These are phyloP conservation scores for Acronicta psi DNA, from an alignment of 2,888 invertebrate genomes.

Conservation along the genomic window DNA sequence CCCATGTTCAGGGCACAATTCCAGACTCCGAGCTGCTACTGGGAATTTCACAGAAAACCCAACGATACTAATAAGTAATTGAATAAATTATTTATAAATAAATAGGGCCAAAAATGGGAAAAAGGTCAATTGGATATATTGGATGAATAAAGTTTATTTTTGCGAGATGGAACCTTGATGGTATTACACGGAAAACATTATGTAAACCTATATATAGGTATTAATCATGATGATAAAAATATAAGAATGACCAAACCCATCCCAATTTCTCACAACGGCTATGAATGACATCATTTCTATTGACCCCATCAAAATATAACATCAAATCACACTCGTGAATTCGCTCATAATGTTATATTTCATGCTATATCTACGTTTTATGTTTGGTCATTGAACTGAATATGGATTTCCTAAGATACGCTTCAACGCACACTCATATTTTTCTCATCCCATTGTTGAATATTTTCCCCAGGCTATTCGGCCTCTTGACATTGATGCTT, in stretches of 20 bases:
- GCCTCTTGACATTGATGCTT: constrained; percentile 23
- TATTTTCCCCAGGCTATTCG: constrained; percentile 10
- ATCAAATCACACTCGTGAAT: neutral
- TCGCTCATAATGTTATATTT: neutral
- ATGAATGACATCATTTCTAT: neutral
- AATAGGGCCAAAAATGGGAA: too few relatives aligned
- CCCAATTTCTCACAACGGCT: neutral
- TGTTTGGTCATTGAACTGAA: constrained; percentile 21
- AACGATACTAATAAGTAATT: too few relatives aligned
- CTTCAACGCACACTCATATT: constrained; percentile 1
- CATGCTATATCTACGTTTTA: neutral
- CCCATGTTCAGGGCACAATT: too few relatives aligned
- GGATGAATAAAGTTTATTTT: too few relatives aligned
- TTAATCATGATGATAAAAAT: neutral
- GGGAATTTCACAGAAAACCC: too few relatives aligned
- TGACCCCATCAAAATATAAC: neutral
- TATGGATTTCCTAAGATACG: constrained; percentile 10
- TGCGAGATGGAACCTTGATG: too few relatives aligned
- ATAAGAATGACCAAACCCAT: neutral
- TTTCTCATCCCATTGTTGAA: constrained; percentile 31
- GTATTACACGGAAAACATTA: too few relatives aligned
- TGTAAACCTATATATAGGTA: neutral
- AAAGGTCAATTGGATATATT: too few relatives aligned
- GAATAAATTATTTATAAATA: too few relatives aligned
- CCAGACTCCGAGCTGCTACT: too few relatives aligned